phyloP scores from a whole-genome alignment of 2,113 vertebrate genomes.

The Siniperca chuatsi region DNA sequence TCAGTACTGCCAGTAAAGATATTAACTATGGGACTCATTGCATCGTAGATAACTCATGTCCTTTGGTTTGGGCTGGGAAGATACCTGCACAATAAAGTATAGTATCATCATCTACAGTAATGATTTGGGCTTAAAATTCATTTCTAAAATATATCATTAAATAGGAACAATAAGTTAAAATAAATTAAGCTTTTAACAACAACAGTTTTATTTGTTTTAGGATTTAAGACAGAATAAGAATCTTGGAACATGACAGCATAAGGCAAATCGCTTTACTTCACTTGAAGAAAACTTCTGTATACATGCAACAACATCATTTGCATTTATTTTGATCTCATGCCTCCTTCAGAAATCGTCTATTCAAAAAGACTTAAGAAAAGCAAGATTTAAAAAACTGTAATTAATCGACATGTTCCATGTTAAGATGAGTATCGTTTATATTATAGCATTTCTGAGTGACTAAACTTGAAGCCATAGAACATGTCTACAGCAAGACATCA shows the following conservation, averaged over 20 bases:
- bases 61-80: neutral
- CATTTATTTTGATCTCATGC: neutral
- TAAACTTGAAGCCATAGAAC: neutral
- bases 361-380: neutral
- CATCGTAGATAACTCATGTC: neutral
- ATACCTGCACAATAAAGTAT: neutral
- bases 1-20: neutral
- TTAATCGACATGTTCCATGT: neutral
- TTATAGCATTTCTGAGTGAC: constrained; percentile 10
- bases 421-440: neutral
- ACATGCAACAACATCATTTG: neutral
- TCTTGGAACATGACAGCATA: no score
- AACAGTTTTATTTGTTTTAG: neutral
- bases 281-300: neutral
- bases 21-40: neutral
- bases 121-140: neutral
- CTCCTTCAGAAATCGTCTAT: neutral
- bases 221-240: neutral
- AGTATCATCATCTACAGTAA: neutral
- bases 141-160: neutral
- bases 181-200: neutral
- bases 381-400: neutral
- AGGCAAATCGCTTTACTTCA: neutral
- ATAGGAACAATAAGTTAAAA: neutral
- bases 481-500: neutral